phyloP scores from a whole-genome alignment of 2,797 vertebrate species.

The Falco cherrug region DNA sequence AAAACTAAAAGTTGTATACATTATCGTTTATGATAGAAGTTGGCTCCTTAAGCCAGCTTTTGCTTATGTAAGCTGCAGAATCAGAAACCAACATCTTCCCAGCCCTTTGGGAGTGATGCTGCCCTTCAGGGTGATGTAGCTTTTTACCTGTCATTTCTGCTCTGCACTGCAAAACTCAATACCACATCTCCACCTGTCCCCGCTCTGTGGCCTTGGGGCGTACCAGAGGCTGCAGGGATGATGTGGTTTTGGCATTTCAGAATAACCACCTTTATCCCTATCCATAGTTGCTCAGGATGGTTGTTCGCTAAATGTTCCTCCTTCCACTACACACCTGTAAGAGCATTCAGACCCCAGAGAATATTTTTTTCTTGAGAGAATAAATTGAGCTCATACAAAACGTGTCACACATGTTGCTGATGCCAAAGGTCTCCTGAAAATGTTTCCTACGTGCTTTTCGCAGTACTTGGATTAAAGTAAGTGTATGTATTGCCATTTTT shows the following conservation, averaged over 20 bases:
- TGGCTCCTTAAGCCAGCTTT: neutral
- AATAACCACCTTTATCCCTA: neutral
- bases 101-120: neutral
- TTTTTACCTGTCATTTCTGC: neutral
- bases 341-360: neutral
- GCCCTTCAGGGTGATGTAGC: neutral
- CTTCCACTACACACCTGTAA: neutral
- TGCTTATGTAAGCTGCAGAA: neutral
- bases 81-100: neutral
- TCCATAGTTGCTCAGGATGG: neutral
- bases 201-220: neutral
- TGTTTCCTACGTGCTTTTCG: neutral
- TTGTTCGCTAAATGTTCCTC: neutral
- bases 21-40: neutral
- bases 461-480: neutral
- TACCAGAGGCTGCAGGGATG: neutral
- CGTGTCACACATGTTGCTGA: neutral
- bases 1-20: neutral
- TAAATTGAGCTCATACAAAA: neutral
- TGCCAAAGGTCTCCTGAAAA: neutral
- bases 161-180: neutral
- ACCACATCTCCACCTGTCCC: neutral
- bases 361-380: neutral
- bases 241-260: neutral
- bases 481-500: neutral